Percentiles rank a stretch among this genome's conserved stretches.
Evolutionary conservation across 2,113 vertebrate species (phyloP).

Genomic region (Elaphurus davidianus): DNA sequence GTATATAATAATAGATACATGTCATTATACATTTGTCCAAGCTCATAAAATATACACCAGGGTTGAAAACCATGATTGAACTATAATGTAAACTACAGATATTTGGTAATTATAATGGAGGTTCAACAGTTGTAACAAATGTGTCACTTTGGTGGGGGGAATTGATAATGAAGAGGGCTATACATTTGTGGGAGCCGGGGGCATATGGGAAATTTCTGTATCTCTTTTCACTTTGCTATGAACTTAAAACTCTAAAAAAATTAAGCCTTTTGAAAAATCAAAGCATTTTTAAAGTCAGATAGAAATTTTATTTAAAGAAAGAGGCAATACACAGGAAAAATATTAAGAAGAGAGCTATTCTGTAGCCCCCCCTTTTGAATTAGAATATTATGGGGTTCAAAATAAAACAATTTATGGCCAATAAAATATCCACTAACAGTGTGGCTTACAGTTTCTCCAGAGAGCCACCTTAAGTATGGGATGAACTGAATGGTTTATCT

Average conservation of each 20-base stretch:
- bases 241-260: background rate
- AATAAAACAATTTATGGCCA: background rate
- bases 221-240: background rate
- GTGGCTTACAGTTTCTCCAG: background rate
- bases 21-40: background rate
- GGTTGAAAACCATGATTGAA: background rate
- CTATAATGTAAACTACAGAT: background rate
- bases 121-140: background rate
- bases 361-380: background rate
- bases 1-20: background rate
- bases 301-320: background rate
- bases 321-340: background rate
- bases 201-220: background rate
- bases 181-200: background rate
- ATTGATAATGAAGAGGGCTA: background rate
- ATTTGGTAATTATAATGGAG: background rate
- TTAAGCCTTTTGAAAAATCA: background rate
- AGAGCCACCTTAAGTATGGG: background rate
- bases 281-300: background rate
- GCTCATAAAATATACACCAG: background rate
- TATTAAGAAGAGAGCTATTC: background rate
- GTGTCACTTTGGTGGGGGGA: background rate
- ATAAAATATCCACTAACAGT: background rate
- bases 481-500: background rate
- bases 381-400: background rate